A percentile compares a stretch with the other conserved stretches of the same genome.
Evolutionary conservation across 2,113 vertebrate genomes (phyloP).

Genomic region (Centropus unirufus): DNA sequence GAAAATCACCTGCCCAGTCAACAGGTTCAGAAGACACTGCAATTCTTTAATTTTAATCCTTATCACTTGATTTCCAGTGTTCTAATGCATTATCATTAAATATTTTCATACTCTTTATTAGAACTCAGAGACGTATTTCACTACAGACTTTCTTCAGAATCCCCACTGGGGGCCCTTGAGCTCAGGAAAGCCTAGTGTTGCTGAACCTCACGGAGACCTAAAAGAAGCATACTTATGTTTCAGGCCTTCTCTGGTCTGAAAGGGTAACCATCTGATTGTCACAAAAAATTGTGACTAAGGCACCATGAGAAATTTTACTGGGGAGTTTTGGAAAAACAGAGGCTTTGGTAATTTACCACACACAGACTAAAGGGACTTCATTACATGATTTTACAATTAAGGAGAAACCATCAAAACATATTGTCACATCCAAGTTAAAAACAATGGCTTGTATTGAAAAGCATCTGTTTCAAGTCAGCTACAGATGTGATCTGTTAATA

Average conservation of each 20-base stretch:
- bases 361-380: constrained; percentile 56
- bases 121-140: not conserved
- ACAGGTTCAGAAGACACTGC: not conserved
- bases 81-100: not conserved
- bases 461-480: constrained; percentile 76
- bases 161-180: not conserved
- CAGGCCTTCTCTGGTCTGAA: not conserved
- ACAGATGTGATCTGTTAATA: constrained; percentile 78
- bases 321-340: constrained; percentile 53
- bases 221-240: not conserved
- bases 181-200: not conserved
- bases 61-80: not conserved
- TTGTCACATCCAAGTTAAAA: constrained; percentile 75
- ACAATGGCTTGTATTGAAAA: constrained; percentile 57
- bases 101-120: not conserved
- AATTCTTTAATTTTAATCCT: not conserved
- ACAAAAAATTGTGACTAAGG: not conserved
- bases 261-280: constrained; percentile 4
- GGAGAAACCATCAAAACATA: constrained; percentile 77
- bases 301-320: constrained; percentile 49
- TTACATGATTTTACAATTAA: constrained; percentile 78
- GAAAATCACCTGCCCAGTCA: not conserved
- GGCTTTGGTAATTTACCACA: constrained; percentile 70
- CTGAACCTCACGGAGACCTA: not conserved
- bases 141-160: not conserved